phyloP scores from a whole-genome alignment of 2,113 vertebrate genomes.

The Callopanchax toddi region DNA sequence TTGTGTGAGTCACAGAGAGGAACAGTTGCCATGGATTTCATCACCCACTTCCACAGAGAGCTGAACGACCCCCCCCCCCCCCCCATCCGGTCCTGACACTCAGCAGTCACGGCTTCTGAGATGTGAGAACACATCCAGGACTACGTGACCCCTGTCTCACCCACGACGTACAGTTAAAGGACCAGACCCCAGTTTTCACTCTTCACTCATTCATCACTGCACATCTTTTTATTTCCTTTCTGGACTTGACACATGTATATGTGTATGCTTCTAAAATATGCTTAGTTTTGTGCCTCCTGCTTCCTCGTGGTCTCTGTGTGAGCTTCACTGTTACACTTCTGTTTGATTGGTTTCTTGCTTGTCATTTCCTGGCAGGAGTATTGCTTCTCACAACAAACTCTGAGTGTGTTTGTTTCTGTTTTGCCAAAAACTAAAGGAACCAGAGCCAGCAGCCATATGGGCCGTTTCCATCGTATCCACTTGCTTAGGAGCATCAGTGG shows the following conservation, averaged over 20 bases:
- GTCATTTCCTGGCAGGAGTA: no score
- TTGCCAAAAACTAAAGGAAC: slow-evolving; percentile 1
- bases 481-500: no score
- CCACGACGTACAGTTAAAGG: background rate
- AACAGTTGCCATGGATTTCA: slow-evolving; percentile 48
- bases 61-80: background rate
- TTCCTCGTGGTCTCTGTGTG: no score
- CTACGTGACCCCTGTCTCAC: background rate
- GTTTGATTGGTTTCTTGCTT: no score
- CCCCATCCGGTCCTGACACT: background rate
- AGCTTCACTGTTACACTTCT: no score
- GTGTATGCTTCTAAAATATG: no score
- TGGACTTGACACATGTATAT: no score
- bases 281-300: no score
- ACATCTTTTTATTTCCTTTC: background rate
- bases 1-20: slow-evolving; percentile 25
- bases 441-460: slow-evolving; percentile 23
- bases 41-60: slow-evolving; percentile 31
- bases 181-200: background rate
- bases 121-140: no score
- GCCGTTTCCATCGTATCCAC: background rate
- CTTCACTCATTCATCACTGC: background rate
- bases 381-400: no score
- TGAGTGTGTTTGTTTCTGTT: background rate
- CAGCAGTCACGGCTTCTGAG: background rate